Percentiles rank a stretch among this genome's conserved stretches.
Conservation (phyloP, 2,113 vertebrate species). For the Oreochromis spilurus region DNA sequence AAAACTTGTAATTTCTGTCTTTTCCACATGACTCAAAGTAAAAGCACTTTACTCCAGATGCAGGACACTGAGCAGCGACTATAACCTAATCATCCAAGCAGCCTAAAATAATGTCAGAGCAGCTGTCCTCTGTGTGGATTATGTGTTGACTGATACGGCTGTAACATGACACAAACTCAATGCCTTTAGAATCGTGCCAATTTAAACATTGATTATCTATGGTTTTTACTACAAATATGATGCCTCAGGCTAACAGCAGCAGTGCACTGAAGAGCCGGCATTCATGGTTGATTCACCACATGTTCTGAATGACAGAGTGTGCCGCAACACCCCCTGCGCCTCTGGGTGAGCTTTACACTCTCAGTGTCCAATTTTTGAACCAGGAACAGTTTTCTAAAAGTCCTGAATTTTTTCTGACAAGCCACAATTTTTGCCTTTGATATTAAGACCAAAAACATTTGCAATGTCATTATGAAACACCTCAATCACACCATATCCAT, state of each 20-base stretch:
- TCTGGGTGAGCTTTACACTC: background rate
- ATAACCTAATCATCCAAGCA: background rate
- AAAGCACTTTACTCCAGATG: background rate
- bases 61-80: background rate
- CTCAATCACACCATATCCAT: background rate
- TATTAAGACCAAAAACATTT: background rate
- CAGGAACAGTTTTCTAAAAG: background rate
- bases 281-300: background rate
- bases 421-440: background rate
- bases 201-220: conserved; percentile 36
- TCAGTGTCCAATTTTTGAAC: background rate
- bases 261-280: background rate
- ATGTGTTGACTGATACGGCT: background rate
- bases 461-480: background rate
- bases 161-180: background rate
- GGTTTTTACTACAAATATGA: conserved; percentile 1
- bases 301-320: background rate
- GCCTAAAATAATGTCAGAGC: background rate
- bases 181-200: background rate
- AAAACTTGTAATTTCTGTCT: background rate
- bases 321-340: background rate
- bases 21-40: background rate
- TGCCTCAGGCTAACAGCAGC: background rate
- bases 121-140: background rate
- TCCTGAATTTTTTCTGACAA: background rate